Evolutionary conservation across 1,140 invertebrate genomes (phyloP).

Genomic region (Chelonus insularis): DNA sequence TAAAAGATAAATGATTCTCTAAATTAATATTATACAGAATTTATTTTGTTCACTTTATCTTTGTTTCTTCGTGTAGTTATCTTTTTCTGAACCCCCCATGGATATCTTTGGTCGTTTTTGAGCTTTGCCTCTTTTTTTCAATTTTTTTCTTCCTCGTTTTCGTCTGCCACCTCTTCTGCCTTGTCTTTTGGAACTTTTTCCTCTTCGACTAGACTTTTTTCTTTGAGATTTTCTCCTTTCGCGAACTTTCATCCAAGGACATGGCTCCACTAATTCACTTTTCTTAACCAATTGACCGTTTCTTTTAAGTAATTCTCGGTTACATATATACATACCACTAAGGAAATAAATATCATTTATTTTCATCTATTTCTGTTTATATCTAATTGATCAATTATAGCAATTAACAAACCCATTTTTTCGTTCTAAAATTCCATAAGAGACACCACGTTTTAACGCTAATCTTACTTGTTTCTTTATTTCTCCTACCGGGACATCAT

Average conservation of each 20-base stretch:
- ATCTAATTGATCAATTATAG: neutral
- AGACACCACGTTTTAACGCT: constrained; percentile 45
- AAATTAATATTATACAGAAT: no score
- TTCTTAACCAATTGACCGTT: neutral
- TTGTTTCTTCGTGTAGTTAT: no score
- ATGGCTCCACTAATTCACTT: constrained; percentile 3
- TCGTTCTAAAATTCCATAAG: constrained; percentile 47
- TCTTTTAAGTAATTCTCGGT: neutral
- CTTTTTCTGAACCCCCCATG: no score
- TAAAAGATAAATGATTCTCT: no score
- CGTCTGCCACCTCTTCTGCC: neutral
- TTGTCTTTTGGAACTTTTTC: neutral
- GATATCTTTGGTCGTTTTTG: no score
- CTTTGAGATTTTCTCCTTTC: neutral
- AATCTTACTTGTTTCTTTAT: constrained; percentile 44
- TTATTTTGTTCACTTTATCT: no score
- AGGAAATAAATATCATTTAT: neutral
- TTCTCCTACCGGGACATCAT: constrained; percentile 37
- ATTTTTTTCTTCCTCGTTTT: no score
- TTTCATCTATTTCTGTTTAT: neutral
- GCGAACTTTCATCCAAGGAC: constrained; percentile 7
- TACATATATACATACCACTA: neutral
- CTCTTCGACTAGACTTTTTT: neutral
- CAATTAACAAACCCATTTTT: constrained; percentile 36
- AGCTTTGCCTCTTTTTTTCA: no score